Evolutionary conservation across 2,797 vertebrate genomes (phyloP), one percentile per base, ranked within the genome.

Genomic region (Kryptolebias ocellatus): DNA sequence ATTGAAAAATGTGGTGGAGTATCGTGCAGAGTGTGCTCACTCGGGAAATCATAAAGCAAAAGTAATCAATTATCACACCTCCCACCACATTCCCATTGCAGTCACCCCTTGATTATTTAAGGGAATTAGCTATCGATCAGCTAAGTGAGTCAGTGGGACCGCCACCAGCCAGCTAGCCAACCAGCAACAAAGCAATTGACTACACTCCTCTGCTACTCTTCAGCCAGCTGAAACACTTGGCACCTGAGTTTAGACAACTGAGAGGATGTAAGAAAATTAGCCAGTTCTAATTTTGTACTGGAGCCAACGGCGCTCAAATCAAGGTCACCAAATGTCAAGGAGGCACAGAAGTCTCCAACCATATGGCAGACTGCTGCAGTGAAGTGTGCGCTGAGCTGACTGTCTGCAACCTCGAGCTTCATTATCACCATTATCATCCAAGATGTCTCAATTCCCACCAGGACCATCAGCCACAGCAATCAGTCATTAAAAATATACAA

Each of bases 51-150:
- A 82, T 84, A 64, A 76, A 88, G 89, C 72, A 83, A 87, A 82
- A 77, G 87, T 87, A 91, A 94, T 93, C 92, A 92, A 92, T 93
- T 90, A 92, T 87, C 65, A 65, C 85, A 79, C 83, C 87, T 85
- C 85, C 78, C 66, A 76, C 74, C 80, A 81, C 74, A 74, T 76
- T 83, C 79, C 81, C 63, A 66, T 83, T 76, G 76, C 80, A 79
- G 72, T 59, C 71, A 85, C 64, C 80, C 81, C 86, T 85, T 93
- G 91, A 92, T 93, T 92, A 92, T 93, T 90, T 91, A 90, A 89
- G 83, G 81, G 87, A 93, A 94, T 92, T 93, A 93, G 87, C 91
- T 93, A 94, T 94, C 76, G 90, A 93, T 92, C 92, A 92, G 81
- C 80, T 76, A 84, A 90, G 86, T 88, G 88, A 93, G 85, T 86